Evolutionary conservation across 2,888 invertebrate genomes (phyloP).

Genomic region (Apotomis capreana): DNA sequence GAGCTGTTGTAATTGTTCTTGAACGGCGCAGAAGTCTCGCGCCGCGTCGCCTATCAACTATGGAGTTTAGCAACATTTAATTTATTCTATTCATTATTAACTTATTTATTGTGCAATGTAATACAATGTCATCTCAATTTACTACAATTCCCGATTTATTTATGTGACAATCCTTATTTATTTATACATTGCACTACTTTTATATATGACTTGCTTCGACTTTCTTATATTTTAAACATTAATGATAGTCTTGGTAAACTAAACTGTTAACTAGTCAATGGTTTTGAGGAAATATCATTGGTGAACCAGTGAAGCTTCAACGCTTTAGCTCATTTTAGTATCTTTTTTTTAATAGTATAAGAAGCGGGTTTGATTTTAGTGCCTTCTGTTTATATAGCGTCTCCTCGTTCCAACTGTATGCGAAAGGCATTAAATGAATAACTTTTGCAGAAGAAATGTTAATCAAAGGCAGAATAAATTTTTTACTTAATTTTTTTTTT

Average conservation of each 20-base stretch:
- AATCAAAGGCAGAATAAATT: conserved; percentile 54
- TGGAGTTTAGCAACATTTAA: conserved; percentile 74
- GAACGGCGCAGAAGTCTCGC: conserved; percentile 36
- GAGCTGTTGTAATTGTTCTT: conserved; percentile 41
- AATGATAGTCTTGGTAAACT: conserved; percentile 55
- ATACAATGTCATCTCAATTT: conserved; percentile 40
- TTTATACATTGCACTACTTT: conserved; percentile 52
- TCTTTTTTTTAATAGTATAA: conserved; percentile 57
- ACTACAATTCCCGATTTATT: conserved; percentile 29
- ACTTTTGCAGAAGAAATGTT: conserved; percentile 54
- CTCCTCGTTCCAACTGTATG: conserved; percentile 37
- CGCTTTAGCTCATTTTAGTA: conserved; percentile 65
- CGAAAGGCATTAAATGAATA: conserved; percentile 62
- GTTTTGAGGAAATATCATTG: conserved; percentile 66
- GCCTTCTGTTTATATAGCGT: conserved; percentile 50
- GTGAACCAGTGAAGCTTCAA: conserved; percentile 63
- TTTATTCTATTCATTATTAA: conserved; percentile 42
- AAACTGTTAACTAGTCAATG: conserved; percentile 70
- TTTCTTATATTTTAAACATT: conserved; percentile 41
- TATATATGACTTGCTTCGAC: conserved; percentile 26
- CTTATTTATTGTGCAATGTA: conserved; percentile 54
- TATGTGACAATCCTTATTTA: conserved; percentile 43
- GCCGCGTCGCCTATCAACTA: conserved; percentile 42
- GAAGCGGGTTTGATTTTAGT: conserved; percentile 57
- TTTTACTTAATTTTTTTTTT: conserved; percentile 43